phyloP scores from a whole-genome alignment of 1,140 invertebrate genomes.

The Leptoteleia sp. region DNA sequence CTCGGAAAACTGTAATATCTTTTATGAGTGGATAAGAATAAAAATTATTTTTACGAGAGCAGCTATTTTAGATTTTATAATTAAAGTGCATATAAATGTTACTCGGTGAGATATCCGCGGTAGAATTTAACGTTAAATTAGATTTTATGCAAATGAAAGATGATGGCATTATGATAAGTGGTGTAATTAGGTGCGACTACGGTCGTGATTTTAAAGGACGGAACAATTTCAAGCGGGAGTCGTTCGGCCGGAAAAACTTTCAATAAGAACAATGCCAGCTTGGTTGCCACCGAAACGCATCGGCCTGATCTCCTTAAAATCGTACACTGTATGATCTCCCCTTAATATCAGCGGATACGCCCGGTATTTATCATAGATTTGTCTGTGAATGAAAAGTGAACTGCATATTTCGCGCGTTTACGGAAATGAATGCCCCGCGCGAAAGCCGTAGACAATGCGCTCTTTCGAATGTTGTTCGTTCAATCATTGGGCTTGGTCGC shows the following conservation, averaged over 20 bases:
- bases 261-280: neutral
- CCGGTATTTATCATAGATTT: slow-evolving; percentile 17
- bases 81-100: slow-evolving; percentile 21
- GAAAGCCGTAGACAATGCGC: slow-evolving; percentile 25
- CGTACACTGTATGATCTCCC: too few relatives aligned
- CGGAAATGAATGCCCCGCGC: slow-evolving; percentile 13
- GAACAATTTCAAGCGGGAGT: neutral
- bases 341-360: too few relatives aligned
- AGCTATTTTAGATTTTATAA: slow-evolving; percentile 13
- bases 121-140: slow-evolving; percentile 15
- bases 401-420: slow-evolving; percentile 10
- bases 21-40: too few relatives aligned
- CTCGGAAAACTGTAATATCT: too few relatives aligned
- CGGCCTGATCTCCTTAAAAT: slow-evolving; percentile 1
- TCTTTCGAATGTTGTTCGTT: slow-evolving; percentile 33
- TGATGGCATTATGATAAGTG: slow-evolving; percentile 7
- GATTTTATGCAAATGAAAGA: slow-evolving; percentile 9
- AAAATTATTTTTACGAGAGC: slow-evolving; percentile 16
- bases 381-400: slow-evolving; percentile 31
- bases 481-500: slow-evolving; percentile 17
- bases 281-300: neutral
- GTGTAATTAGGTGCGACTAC: slow-evolving; percentile 10
- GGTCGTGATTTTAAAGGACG: neutral
- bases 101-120: slow-evolving; percentile 2
- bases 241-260: too few relatives aligned